Evolutionary conservation across 2,888 invertebrate species (phyloP), one percentile per base, ranked within the genome.

Genomic region (Acrobasis repandana): DNA sequence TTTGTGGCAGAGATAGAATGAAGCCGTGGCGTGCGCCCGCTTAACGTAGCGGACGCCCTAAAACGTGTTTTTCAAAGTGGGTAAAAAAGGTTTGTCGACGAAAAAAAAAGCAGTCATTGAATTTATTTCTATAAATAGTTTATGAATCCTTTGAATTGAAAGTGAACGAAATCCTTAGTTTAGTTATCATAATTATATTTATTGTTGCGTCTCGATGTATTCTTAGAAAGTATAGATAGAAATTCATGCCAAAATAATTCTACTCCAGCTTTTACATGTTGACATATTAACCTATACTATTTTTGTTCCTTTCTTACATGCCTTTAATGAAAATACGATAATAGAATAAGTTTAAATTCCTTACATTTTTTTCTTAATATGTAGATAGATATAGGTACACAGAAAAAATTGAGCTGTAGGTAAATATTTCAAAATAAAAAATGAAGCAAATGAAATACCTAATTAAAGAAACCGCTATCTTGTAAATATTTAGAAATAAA

Each of bases 241-340:
- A 65, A 74, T 79, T 80, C 83, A 86, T 83, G 83, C 85, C 86
- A 85, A 86, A 86, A 83, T 83, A 77, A 73, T 74, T 71, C 65
- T 68, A 66, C 72, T 70, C 68, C 67, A 67, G 67, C 68, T 67
- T 67, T 63, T 38, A 54, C 8, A 38, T 50, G 36, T 38, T 16
- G 11, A 38, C 10, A 38, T 2, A 36, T 38, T 10, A 34, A 36
- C 50, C n/a, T n/a, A 33, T 14, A 28, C n/a, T 28, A 33, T 28
- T 28, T 6, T 50, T 50, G 18, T 54, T 54, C 16, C 34, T 51
- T 33, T 14, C 3, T n/a, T 33, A 6, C 14, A n/a, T 51, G 51
- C 15, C 51, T 33, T n/a, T 9, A 1, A 51, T 15, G 6, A 43
- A 14, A 14, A 14, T 14, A 14, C 43, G 14, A 14, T n/a, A 43